These are phyloP conservation scores for Sesamia inferens DNA, from an alignment of 2,888 invertebrate genomes.

Conservation along the genomic window DNA sequence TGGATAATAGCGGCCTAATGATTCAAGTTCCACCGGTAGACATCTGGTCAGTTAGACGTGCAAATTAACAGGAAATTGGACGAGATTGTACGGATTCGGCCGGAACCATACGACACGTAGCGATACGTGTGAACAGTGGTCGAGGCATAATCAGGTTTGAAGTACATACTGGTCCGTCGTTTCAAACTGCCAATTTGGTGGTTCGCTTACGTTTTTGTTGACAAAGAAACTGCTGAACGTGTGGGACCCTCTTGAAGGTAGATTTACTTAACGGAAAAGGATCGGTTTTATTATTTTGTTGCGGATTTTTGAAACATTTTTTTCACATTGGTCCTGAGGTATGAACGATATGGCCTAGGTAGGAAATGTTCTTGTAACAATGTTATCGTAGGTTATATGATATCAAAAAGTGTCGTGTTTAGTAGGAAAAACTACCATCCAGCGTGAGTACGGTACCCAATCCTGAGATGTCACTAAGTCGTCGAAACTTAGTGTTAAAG, in stretches of 20 bases:
- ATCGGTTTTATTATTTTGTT: background rate
- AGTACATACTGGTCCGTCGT: background rate
- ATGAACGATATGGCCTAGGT: no score
- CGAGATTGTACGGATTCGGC: conserved; percentile 7
- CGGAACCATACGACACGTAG: background rate
- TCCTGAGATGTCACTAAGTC: no score
- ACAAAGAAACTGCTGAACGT: background rate
- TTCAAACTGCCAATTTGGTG: background rate
- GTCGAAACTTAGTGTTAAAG: no score
- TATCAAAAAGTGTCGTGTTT: no score
- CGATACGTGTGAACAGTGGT: background rate
- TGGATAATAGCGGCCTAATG: conserved; percentile 31
- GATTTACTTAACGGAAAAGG: background rate
- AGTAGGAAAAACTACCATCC: no score
- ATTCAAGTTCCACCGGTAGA: conserved; percentile 3
- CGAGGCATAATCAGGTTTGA: background rate
- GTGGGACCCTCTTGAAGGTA: background rate
- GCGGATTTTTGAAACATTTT: background rate
- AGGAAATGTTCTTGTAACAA: no score
- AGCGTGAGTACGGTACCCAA: no score
- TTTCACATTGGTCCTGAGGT: background rate
- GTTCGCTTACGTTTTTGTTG: conserved; percentile 8
- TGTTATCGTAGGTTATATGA: no score
- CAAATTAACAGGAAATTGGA: conserved; percentile 13
- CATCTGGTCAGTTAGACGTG: background rate